Conservation (phyloP, 2,113 vertebrate genomes). For the Dunckerocampus dactyliophorus region DNA sequence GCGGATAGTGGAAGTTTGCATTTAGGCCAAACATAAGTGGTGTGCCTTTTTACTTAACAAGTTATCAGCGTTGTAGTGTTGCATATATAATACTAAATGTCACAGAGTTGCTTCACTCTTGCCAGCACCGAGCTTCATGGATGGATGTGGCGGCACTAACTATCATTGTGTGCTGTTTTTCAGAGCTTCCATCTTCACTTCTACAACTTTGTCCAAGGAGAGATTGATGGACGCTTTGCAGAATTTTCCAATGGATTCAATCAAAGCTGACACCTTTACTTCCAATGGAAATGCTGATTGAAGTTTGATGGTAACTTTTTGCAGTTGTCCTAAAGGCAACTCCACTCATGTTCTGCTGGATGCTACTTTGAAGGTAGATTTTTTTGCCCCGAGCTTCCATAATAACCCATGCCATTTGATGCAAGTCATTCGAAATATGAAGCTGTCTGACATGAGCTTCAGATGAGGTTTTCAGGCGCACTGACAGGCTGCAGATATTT, state of each 20-base stretch:
- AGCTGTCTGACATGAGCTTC: conserved; percentile 7
- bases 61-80: background rate
- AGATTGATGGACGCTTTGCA: conserved; percentile 37
- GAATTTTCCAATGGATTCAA: conserved; percentile 28
- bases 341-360: background rate
- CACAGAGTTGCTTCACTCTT: background rate
- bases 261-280: conserved; percentile 3
- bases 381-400: background rate
- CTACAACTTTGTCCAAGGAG: conserved; percentile 26
- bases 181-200: conserved; percentile 25
- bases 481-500: background rate
- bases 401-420: conserved; percentile 2
- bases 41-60: background rate
- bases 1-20: too few relatives aligned
- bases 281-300: conserved; percentile 12
- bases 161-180: conserved; percentile 25
- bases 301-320: conserved; percentile 15
- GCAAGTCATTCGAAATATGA: background rate
- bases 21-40: too few relatives aligned
- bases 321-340: conserved; percentile 2
- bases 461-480: conserved; percentile 11
- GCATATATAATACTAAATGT: background rate
- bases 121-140: background rate
- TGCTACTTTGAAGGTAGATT: background rate
- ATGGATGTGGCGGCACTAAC: background rate